Conservation (phyloP, 2,797 vertebrate species). For the Arnoldichthys spilopterus region DNA sequence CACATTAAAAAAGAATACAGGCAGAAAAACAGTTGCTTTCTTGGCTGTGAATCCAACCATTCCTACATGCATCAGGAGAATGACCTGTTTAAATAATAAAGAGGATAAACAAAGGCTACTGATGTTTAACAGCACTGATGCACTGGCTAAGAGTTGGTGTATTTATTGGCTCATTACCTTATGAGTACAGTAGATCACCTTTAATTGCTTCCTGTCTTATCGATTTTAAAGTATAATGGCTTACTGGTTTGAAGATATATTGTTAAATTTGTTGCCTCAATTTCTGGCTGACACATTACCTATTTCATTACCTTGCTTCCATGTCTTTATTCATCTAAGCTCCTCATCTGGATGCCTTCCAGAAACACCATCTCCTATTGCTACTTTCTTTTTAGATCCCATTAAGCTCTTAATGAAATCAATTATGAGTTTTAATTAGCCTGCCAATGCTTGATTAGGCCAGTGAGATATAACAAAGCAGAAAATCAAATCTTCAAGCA, state of each 20-base stretch:
- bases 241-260: constrained; percentile 46
- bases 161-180: constrained; percentile 40
- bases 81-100: not conserved
- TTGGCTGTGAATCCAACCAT: not conserved
- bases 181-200: constrained; percentile 43
- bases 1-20: not conserved
- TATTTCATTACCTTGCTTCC: constrained; percentile 38
- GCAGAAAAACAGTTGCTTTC: not conserved
- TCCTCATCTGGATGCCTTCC: constrained; percentile 14
- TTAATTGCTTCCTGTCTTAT: constrained; percentile 48
- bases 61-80: not conserved
- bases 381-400: constrained; percentile 38
- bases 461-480: constrained; percentile 21
- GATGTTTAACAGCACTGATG: not conserved
- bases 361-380: constrained; percentile 16
- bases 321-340: constrained; percentile 16
- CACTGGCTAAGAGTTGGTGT: constrained; percentile 12
- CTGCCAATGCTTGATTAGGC: constrained; percentile 67
- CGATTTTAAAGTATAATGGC: constrained; percentile 41
- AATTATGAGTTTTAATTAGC: constrained; percentile 77
- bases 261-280: constrained; percentile 34
- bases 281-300: constrained; percentile 32
- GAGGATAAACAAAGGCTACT: not conserved
- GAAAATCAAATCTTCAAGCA: constrained; percentile 7
- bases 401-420: constrained; percentile 50